Conservation (phyloP, 2,888 invertebrate genomes). For the Dexiosoma caninum region DNA sequence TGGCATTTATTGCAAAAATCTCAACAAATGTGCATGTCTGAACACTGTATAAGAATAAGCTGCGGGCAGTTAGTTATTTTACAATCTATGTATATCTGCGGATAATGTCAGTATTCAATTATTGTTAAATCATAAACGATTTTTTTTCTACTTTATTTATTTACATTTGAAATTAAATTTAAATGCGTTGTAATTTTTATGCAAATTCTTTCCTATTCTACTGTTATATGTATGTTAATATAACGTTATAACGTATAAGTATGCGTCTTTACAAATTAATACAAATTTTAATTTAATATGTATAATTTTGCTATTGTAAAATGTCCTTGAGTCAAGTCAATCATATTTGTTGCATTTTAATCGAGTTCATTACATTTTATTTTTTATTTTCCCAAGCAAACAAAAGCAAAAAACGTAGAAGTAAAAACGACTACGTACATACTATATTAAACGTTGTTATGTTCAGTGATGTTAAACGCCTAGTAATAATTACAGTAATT, state of each 20-base stretch:
- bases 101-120: no score
- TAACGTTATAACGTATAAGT: slow-evolving; percentile 10
- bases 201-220: neutral
- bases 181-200: no score
- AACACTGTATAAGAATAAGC: no score
- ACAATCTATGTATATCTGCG: no score
- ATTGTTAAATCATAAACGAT: no score
- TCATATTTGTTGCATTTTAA: slow-evolving; percentile 32
- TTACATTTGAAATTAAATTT: neutral
- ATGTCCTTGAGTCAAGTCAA: slow-evolving; percentile 52
- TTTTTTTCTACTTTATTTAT: no score
- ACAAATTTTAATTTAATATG: neutral
- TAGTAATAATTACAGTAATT: no score
- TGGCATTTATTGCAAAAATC: no score
- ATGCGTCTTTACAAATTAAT: slow-evolving; percentile 1
- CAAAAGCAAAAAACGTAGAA: neutral
- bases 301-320: neutral
- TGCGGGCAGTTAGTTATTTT: no score
- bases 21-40: no score
- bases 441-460: neutral
- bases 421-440: neutral
- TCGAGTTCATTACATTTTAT: slow-evolving; percentile 41
- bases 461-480: no score
- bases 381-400: neutral
- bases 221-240: no score